These are phyloP conservation scores for Mirza zaza DNA, from an alignment of 2,113 vertebrate species.

Conservation along the genomic window DNA sequence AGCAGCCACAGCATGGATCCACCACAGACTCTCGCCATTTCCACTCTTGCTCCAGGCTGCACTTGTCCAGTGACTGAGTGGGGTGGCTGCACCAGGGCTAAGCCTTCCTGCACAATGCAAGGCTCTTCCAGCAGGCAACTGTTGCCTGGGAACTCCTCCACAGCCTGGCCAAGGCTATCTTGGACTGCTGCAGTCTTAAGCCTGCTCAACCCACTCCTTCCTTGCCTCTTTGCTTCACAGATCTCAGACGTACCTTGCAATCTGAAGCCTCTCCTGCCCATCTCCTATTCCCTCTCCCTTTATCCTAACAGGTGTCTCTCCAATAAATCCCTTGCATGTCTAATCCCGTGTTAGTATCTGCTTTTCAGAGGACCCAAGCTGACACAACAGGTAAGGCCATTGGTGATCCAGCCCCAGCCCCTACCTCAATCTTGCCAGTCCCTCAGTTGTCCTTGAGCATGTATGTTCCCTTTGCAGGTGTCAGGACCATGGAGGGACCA, in stretches of 20 bases:
- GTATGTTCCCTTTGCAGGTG: background rate
- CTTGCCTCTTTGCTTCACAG: background rate
- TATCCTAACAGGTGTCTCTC: background rate
- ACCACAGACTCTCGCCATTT: background rate
- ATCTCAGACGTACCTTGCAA: background rate
- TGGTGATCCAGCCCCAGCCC: background rate
- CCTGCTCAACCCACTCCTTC: background rate
- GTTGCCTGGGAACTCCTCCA: background rate
- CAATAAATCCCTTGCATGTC: background rate
- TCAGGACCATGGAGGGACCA: background rate
- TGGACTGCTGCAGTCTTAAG: background rate
- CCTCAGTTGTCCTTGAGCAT: background rate
- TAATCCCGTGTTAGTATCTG: background rate
- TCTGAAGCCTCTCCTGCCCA: background rate
- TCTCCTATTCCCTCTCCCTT: background rate
- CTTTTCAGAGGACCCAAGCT: background rate
- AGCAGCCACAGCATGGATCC: background rate
- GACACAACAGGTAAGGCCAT: background rate
- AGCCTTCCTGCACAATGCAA: background rate
- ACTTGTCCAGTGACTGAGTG: background rate
- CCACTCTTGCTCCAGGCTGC: background rate
- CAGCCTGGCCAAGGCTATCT: background rate
- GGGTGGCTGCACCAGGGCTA: background rate
- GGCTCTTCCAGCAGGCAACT: background rate
- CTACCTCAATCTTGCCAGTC: background rate